A percentile compares a stretch with the other conserved stretches of the same genome.
Conservation (phyloP, 1,140 invertebrate species). For the Drosophila punjabiensis region DNA sequence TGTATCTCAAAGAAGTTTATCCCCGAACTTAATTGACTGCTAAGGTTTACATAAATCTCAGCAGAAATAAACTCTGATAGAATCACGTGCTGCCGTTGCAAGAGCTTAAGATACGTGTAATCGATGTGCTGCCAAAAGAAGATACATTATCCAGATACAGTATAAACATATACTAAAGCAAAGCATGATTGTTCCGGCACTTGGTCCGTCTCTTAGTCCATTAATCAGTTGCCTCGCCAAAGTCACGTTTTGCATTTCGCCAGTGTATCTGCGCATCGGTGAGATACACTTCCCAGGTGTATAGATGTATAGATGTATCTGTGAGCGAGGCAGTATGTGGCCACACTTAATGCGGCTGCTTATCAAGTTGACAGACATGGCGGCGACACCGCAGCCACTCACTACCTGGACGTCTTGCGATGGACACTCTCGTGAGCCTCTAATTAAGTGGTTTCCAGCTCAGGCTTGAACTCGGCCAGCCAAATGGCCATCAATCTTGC, state of each 20-base stretch:
- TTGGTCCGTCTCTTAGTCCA: slow-evolving; percentile 32
- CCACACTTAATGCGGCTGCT: slow-evolving; percentile 65
- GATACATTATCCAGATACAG: slow-evolving; percentile 46
- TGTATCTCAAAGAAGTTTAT: not conserved
- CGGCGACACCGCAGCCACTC: slow-evolving; percentile 34
- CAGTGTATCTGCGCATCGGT: slow-evolving; percentile 11
- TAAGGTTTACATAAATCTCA: not conserved
- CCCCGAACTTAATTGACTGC: slow-evolving; percentile 1
- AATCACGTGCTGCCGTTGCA: slow-evolving; percentile 25
- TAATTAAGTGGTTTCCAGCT: slow-evolving; percentile 66
- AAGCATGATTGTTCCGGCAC: slow-evolving; percentile 57
- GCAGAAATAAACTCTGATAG: not conserved
- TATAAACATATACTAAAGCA: slow-evolving; percentile 37
- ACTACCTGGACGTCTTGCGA: slow-evolving; percentile 14
- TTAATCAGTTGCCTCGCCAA: slow-evolving; percentile 65
- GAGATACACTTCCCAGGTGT: slow-evolving; percentile 12
- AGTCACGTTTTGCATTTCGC: slow-evolving; percentile 76
- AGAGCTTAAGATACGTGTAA: slow-evolving; percentile 10
- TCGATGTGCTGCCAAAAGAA: slow-evolving; percentile 37
- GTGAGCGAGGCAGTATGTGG: slow-evolving; percentile 14
- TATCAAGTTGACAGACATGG: slow-evolving; percentile 73
- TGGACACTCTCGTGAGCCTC: slow-evolving; percentile 46
- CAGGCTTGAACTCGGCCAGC: slow-evolving; percentile 20
- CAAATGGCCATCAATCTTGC: slow-evolving; percentile 66
- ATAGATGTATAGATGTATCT: slow-evolving; percentile 24